phyloP scores from a whole-genome alignment of 2,888 invertebrate genomes.

The Petrolisthes cinctipes region DNA sequence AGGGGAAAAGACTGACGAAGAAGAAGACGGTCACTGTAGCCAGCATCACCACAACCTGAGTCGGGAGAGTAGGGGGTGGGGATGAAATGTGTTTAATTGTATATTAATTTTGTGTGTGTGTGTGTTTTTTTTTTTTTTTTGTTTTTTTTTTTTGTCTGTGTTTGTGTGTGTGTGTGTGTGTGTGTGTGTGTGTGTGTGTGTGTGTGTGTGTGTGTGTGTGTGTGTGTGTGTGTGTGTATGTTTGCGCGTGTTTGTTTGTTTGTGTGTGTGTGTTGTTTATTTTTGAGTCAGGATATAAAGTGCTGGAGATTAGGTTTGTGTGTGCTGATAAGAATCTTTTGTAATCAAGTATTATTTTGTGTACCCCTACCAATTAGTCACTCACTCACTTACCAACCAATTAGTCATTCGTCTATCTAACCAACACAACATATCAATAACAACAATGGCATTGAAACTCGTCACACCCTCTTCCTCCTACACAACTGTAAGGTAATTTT shows the following conservation, averaged over 20 bases:
- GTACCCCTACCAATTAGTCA: too few relatives aligned
- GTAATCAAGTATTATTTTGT: too few relatives aligned
- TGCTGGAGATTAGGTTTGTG: too few relatives aligned
- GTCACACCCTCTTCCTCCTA: too few relatives aligned
- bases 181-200: conserved; percentile 26
- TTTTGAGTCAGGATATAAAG: too few relatives aligned
- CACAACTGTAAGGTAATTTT: too few relatives aligned
- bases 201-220: conserved; percentile 17
- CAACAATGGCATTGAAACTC: too few relatives aligned
- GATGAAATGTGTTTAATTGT: background rate
- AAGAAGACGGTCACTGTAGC: conserved; percentile 90
- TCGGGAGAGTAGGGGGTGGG: background rate
- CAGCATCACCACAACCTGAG: conserved; percentile 88
- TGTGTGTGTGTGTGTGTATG: conserved; percentile 20
- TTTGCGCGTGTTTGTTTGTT: background rate
- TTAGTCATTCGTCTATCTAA: too few relatives aligned
- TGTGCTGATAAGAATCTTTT: too few relatives aligned
- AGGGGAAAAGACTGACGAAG: conserved; percentile 89
- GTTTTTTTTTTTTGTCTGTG: background rate
- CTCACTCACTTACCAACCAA: too few relatives aligned
- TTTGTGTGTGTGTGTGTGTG: conserved; percentile 22
- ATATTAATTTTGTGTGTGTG: background rate
- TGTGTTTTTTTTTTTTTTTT: background rate
- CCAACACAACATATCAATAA: too few relatives aligned
- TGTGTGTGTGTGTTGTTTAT: background rate